These are phyloP conservation scores for Dicrostonyx torquatus DNA, from an alignment of 2,797 vertebrate genomes.

Conservation along the genomic window DNA sequence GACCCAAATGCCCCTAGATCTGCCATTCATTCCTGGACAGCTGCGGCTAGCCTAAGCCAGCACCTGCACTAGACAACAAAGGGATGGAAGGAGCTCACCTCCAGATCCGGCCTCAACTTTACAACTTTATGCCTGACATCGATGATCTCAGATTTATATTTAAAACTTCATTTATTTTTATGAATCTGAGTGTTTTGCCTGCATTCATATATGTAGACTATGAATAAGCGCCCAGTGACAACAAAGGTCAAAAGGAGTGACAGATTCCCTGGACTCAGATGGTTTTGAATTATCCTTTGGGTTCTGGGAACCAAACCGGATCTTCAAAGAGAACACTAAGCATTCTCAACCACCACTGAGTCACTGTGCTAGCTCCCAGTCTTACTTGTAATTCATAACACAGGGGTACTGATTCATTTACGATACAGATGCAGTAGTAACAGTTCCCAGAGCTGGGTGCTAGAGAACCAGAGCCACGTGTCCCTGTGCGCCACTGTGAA, in stretches of 20 bases:
- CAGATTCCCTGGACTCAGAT: background rate
- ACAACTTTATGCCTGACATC: too few relatives aligned
- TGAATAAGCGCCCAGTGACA: background rate
- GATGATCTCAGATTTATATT: background rate
- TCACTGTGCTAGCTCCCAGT: background rate
- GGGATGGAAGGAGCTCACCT: background rate
- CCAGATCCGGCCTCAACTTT: background rate
- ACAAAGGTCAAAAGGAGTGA: background rate
- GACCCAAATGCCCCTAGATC: background rate
- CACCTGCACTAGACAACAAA: background rate
- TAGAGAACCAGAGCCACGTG: background rate
- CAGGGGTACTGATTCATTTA: background rate
- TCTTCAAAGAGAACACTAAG: background rate
- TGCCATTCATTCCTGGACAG: background rate
- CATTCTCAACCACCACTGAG: too few relatives aligned
- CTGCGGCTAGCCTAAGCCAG: background rate
- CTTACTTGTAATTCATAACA: background rate
- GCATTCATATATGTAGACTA: background rate
- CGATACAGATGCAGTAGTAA: background rate
- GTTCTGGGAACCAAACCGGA: background rate
- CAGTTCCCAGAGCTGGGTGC: background rate
- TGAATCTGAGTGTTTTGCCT: background rate
- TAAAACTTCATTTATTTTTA: background rate
- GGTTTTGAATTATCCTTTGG: background rate
- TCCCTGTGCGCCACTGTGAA: background rate